Evolutionary conservation across 2,888 invertebrate genomes (phyloP).

Genomic region (Drosophila putrida): DNA sequence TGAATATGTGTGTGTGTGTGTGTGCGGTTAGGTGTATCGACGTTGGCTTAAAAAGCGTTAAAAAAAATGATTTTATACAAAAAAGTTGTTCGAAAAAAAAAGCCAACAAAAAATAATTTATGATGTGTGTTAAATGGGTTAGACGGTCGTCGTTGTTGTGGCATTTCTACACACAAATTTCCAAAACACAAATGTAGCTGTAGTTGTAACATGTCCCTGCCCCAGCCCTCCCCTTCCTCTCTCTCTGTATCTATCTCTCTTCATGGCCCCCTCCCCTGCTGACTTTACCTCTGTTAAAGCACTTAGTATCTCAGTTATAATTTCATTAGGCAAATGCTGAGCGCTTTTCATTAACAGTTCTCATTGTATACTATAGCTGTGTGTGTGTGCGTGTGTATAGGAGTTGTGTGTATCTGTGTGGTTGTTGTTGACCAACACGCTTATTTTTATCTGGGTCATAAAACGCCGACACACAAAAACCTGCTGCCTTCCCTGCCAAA

Average conservation of each 20-base stretch:
- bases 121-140: conserved; percentile 79
- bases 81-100: conserved; percentile 10
- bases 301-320: conserved; percentile 74
- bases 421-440: conserved; percentile 66
- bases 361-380: conserved; percentile 10
- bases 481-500: conserved; percentile 44
- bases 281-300: conserved; percentile 10
- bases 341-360: conserved; percentile 80
- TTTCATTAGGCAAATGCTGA: conserved; percentile 81
- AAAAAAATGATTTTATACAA: conserved; percentile 7
- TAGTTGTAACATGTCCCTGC: neutral
- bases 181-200: neutral
- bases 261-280: neutral
- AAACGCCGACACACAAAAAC: conserved; percentile 60
- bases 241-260: neutral
- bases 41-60: conserved; percentile 63
- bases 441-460: conserved; percentile 78
- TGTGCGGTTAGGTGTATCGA: conserved; percentile 50
- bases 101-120: conserved; percentile 52
- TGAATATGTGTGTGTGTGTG: conserved; percentile 10
- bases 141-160: conserved; percentile 21
- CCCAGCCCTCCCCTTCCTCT: neutral
- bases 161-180: neutral
- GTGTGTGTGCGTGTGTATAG: conserved; percentile 15
- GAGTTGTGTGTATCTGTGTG: conserved; percentile 7